These are phyloP conservation scores for Macrophya annulata DNA, from an alignment of 2,888 invertebrate species.

Conservation along the genomic window DNA sequence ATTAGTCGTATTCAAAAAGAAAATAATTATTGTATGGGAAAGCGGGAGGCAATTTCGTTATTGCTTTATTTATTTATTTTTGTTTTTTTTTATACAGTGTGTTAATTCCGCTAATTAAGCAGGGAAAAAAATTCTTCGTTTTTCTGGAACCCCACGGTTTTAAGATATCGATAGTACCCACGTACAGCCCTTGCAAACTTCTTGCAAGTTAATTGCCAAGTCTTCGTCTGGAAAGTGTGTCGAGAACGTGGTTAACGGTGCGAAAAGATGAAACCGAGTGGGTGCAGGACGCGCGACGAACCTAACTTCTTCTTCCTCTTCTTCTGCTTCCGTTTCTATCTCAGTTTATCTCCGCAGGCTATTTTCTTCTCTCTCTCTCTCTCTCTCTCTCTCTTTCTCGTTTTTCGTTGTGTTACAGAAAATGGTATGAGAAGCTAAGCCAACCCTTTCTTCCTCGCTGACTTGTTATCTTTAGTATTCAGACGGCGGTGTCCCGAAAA, in stretches of 20 bases:
- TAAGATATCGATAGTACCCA: slow-evolving; percentile 6
- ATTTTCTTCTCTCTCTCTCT: neutral
- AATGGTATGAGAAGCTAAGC: slow-evolving; percentile 8
- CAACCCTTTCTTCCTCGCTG: slow-evolving; percentile 48
- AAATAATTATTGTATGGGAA: too few relatives aligned
- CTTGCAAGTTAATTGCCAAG: slow-evolving; percentile 38
- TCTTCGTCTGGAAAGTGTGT: slow-evolving; percentile 23
- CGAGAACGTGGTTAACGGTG: slow-evolving; percentile 41
- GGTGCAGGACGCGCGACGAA: slow-evolving; percentile 36
- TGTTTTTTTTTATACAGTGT: neutral
- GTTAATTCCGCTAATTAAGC: slow-evolving; percentile 27
- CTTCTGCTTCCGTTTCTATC: neutral
- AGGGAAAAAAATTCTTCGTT: neutral
- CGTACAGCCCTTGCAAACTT: slow-evolving; percentile 6
- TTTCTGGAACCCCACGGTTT: neutral
- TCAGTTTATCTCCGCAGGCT: neutral
- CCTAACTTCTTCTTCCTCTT: slow-evolving; percentile 26
- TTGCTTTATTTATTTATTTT: neutral
- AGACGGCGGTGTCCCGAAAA: slow-evolving; percentile 52
- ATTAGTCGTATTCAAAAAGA: too few relatives aligned
- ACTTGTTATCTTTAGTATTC: slow-evolving; percentile 55
- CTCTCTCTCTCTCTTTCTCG: neutral
- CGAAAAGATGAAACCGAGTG: slow-evolving; percentile 42
- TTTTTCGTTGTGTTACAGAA: neutral
- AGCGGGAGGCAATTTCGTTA: too few relatives aligned